These are phyloP conservation scores for Wasmannia auropunctata DNA, from an alignment of 1,140 invertebrate genomes.

Conservation along the genomic window DNA sequence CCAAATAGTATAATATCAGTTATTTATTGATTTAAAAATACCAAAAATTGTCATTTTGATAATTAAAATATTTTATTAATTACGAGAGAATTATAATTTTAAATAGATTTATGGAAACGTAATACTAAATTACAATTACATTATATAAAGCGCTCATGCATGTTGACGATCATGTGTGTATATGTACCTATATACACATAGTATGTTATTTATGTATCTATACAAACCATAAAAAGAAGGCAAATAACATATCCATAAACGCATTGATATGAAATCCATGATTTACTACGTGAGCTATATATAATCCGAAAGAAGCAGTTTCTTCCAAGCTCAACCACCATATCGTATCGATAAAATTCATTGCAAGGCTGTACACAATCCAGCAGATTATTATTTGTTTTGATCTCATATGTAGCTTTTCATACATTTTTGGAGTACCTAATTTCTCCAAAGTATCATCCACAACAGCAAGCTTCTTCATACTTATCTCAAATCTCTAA, in stretches of 20 bases:
- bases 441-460: constrained; percentile 15
- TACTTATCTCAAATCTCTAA: constrained; percentile 1
- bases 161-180: too few species aligned
- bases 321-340: neutral
- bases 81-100: too few species aligned
- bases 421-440: neutral
- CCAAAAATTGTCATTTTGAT: neutral
- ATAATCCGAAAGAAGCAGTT: neutral
- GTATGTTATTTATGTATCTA: neutral
- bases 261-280: neutral
- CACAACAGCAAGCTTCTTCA: neutral
- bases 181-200: neutral
- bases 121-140: too few species aligned
- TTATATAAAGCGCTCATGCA: too few species aligned
- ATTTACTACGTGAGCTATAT: neutral
- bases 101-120: too few species aligned
- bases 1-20: too few species aligned
- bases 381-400: neutral
- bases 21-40: too few species aligned
- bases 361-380: neutral
- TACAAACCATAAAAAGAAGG: constrained; percentile 2
- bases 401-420: neutral
- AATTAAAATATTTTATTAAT: neutral
- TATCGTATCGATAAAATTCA: neutral
- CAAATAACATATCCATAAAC: neutral